Base-by-base conservation (phyloP, 2,888 invertebrate genomes). In the Cepaea hortensis region DNA sequence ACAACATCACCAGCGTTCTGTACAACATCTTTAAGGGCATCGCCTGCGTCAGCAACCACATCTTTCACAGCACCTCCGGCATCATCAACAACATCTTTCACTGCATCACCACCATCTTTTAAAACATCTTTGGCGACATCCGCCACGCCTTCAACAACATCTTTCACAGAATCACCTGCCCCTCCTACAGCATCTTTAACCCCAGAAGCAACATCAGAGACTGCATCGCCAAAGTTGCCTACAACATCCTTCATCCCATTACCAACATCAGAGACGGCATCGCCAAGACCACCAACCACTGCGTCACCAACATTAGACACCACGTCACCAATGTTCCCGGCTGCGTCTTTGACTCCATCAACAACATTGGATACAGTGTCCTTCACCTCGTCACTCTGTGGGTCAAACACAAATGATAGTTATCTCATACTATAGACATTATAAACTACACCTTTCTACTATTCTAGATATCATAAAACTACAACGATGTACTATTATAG, bases 91-190 rank as follows among this genome's bases (percentile, higher is more conserved):
- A 35, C 83, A 55, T 72, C 83, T 46, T 62, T 68, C 13, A 68
- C 81, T 23, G 35, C 35, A 81, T 65, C 68, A 4, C 83, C 50
- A 3, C 9, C 9, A 15, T 13, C 61, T 15, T 70, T 73, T 5
- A 61, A 55, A 50, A 61, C 83, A 83, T 83, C 73, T 35, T 48
- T 72, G 13, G 35, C 75, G 3, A 11, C 73, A 83, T 73, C 83
- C 11, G 3, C 83, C 0, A 13, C 73, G 23, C 20, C 55, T 4
- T 23, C 83, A 11, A 61, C 83, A 55, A 20, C 83, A 83, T 72
- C 83, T n/a, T 68, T 70, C 6, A 55, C 55, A 55, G 55, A 6
- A 55, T 55, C 55, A 11, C 55, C 55, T 9, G 11, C 6, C 7
- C 11, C 11, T n/a, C 15, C 46, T 3, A 55, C 76, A 20, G 20